Base-by-base conservation (phyloP, 2,888 invertebrate genomes). In the Monoplex corrugatus region DNA sequence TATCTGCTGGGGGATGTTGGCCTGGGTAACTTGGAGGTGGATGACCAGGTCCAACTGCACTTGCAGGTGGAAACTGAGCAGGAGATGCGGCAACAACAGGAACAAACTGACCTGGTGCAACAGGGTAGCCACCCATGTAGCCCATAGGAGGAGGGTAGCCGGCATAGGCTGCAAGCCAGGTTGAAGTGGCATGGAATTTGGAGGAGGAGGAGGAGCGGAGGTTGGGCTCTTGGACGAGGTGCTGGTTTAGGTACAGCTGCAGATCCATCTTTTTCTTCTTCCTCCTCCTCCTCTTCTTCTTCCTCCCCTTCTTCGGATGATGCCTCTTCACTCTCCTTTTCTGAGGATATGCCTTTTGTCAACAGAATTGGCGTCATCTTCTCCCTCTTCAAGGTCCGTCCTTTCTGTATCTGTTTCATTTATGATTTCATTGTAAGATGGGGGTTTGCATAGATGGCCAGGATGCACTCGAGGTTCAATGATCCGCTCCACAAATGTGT, bases 401-500 rank as follows among this genome's bases (percentile, higher is more conserved):
- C 16, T 72, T 35, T 86, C 86, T 43, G 86, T 86, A 35, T 72
- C 86, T 19, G 72, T n/a, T n/a, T 89, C 89, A 80, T 84, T 78
- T 0, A 90, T 16, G 10, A 84, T 87, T 50, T 90, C 90, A 16
- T 80, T 83, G 84, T 89, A 88, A 8, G 89, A 89, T 10, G 90
- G 88, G 44, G 89, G 90, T 32, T 50, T 87, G 40, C 57, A 50
- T 2, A 6, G 40, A n/a, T 83, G 45, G 32, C 35, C 32, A 40
- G 45, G 13, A 28, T 91, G 92, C 6, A 91, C 92, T 2, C 92
- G 89, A 32, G 93, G 92, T 32, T 87, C 89, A 16, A 93, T 93
- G 13, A 92, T 92, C 45, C 93, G 91, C 89, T 94, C 94, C 19
- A 93, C 90, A 89, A 93, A 92, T 28, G 89, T 91, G 86, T 92